Evolutionary conservation across 2,888 invertebrate genomes (phyloP), one percentile per base, ranked within the genome.

Genomic region (Kuschelorhynchus macadamiae): DNA sequence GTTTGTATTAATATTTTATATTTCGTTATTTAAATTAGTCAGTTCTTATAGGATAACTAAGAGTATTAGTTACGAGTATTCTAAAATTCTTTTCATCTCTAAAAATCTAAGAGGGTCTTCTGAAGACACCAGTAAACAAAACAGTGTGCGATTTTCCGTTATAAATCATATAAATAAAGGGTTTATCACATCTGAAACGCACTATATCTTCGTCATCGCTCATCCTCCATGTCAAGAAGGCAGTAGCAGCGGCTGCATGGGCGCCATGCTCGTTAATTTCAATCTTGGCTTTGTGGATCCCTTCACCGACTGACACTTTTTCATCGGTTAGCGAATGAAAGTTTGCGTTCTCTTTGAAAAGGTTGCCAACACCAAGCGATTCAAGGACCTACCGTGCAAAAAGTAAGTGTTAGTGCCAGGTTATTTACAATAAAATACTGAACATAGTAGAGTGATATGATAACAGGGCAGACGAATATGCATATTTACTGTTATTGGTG

Each of bases 241-340:
- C 92, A 0, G 95, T 94, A 1, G 95, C 93, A 0, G 95, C 95
- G 0, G 95, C 91, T 0, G 96, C 96, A 53, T 91, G 91, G 1
- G 95, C 92, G 32, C 95, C 93, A 78, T 94, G 90, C 82, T 96
- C 95, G 74, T 92, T 91, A 9, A 94, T 87, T 76, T 92, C 91
- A 65, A 96, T 91, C 83, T 91, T 92, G 36, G 95, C 94, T 77
- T 94, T 92, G 83, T 96, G 96, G 8, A 87, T 83, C 2, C 88
- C 88, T 41, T 85, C 85, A 49, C 86, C 87, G n/a, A 89, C 82
- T 16, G 84, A 81, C n/a, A 86, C 70, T 63, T 77, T 77, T 71
- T 85, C 83, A 4, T 81, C 83, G 21, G 87, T 83, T 74, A 90
- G 85, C 18, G 85, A 85, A 11, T 85, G 84, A 64, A 89, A 84